phyloP scores from a whole-genome alignment of 2,888 invertebrate genomes.

The Cryptophagus acutangulus region DNA sequence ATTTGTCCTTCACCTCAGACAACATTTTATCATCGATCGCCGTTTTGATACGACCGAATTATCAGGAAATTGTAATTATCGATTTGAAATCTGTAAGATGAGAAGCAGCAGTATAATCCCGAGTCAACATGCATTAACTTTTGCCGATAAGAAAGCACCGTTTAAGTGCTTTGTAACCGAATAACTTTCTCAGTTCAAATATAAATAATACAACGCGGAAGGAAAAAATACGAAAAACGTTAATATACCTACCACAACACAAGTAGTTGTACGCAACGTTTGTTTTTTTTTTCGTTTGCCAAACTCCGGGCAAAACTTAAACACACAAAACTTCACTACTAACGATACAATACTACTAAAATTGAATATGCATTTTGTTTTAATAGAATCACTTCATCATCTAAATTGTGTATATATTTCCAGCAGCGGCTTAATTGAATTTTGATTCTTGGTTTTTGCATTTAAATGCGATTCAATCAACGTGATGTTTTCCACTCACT shows the following conservation, averaged over 20 bases:
- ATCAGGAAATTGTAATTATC: constrained; percentile 4
- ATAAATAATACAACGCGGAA: neutral
- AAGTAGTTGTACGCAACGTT: no score
- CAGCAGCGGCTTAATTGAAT: constrained; percentile 6
- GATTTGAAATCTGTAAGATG: constrained; percentile 7
- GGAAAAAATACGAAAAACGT: no score
- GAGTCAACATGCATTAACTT: constrained; percentile 17
- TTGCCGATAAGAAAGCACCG: constrained; percentile 7
- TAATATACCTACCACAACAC: no score
- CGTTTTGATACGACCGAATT: no score
- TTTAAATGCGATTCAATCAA: constrained; percentile 1
- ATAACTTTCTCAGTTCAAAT: constrained; percentile 10
- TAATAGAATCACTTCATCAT: constrained; percentile 7
- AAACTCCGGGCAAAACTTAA: constrained; percentile 4
- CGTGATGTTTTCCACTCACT: neutral
- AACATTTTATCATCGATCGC: no score
- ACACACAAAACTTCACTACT: constrained; percentile 6
- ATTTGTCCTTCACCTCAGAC: neutral
- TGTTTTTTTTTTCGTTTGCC: no score
- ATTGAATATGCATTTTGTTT: constrained; percentile 7
- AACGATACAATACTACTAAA: constrained; percentile 3
- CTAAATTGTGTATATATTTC: no score
- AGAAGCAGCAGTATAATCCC: constrained; percentile 5
- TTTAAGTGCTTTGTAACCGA: constrained; percentile 14
- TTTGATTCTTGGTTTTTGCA: constrained; percentile 9